phyloP scores from a whole-genome alignment of 2,888 invertebrate species.

The Drosophila multiciliata region DNA sequence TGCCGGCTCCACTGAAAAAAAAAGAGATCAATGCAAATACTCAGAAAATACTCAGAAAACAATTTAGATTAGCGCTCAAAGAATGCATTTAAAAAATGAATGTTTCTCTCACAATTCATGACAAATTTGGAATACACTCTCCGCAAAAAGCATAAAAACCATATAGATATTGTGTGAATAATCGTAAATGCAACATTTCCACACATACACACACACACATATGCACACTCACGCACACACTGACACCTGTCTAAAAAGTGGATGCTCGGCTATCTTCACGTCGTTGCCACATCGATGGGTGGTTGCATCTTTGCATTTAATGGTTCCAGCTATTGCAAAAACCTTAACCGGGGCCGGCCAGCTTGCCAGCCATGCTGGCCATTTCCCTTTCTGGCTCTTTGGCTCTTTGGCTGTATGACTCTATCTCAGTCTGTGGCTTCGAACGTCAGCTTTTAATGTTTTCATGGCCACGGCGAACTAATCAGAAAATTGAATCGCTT shows the following conservation, averaged over 20 bases:
- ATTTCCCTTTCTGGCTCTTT: conserved; percentile 4
- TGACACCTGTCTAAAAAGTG: conserved; percentile 11
- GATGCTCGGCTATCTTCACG: conserved; percentile 27
- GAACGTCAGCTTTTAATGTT: conserved; percentile 50
- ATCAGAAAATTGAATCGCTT: conserved; percentile 85
- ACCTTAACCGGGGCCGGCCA: conserved; percentile 30
- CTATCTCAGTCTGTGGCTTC: conserved; percentile 15
- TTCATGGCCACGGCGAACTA: conserved; percentile 82
- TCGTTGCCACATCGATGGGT: conserved; percentile 37
- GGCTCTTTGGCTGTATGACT: conserved; percentile 2
- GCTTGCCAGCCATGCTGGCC: background rate
- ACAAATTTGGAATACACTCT: background rate
- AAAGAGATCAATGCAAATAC: background rate
- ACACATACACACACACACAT: conserved; percentile 34
- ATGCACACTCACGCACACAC: background rate
- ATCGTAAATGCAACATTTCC: conserved; percentile 48
- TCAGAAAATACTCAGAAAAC: background rate
- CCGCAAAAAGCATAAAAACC: conserved; percentile 18
- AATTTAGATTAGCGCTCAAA: background rate
- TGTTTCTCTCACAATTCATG: conserved; percentile 9
- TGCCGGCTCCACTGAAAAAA: background rate
- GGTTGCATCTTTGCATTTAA: conserved; percentile 72
- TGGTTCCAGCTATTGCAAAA: conserved; percentile 47
- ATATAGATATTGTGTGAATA: conserved; percentile 19
- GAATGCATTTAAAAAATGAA: background rate